phyloP scores from a whole-genome alignment of 2,888 invertebrate genomes.

The Pyrocoelia pectoralis region DNA sequence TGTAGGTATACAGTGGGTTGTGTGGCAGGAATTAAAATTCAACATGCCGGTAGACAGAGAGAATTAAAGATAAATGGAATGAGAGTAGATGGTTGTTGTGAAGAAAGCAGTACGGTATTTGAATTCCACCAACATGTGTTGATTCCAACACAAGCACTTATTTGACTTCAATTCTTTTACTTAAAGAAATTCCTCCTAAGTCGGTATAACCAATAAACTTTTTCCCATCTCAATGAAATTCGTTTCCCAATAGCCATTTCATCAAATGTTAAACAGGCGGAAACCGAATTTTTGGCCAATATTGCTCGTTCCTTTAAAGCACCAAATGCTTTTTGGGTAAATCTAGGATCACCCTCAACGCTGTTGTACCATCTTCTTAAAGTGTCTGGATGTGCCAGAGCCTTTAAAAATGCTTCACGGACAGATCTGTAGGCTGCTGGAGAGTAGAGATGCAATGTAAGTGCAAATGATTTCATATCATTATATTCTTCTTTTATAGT shows the following conservation, averaged over 20 bases:
- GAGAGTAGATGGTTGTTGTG: no score
- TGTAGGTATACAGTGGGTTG: no score
- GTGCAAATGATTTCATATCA: constrained; percentile 39
- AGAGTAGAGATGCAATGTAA: constrained; percentile 49
- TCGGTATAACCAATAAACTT: constrained; percentile 47
- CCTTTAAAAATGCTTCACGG: constrained; percentile 44
- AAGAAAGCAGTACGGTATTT: no score
- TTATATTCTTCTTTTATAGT: no score
- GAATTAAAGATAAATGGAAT: no score
- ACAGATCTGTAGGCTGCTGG: constrained; percentile 49
- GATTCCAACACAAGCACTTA: no score
- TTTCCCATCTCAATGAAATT: constrained; percentile 48
- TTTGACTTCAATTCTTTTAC: no score
- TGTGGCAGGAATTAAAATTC: no score
- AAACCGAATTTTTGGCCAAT: constrained; percentile 24
- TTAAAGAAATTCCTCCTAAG: constrained; percentile 31
- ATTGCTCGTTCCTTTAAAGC: constrained; percentile 35
- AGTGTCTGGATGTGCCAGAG: constrained; percentile 44
- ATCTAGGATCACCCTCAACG: constrained; percentile 49
- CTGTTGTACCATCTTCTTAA: constrained; percentile 45
- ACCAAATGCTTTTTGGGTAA: constrained; percentile 42
- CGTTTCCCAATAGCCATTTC: constrained; percentile 46
- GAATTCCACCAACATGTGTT: no score
- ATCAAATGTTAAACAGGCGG: constrained; percentile 40
- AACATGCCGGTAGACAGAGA: no score